Percentiles rank a stretch among this genome's conserved stretches.
phyloP scores from a whole-genome alignment of 2,113 vertebrate genomes.

The Chrysemys picta region DNA sequence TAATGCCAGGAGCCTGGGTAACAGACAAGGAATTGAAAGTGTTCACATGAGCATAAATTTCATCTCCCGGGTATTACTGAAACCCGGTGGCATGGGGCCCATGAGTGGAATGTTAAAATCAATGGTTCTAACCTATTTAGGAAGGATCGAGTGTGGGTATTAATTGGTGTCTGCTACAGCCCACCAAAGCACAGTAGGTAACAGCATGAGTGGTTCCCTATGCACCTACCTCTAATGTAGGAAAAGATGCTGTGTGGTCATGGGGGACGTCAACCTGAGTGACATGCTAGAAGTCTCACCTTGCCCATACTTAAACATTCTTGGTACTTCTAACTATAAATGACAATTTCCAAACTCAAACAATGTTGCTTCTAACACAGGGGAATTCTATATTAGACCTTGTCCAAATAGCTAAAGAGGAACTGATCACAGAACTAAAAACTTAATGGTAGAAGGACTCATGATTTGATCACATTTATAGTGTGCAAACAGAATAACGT shows the following conservation, averaged over 20 bases:
- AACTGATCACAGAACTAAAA: not conserved
- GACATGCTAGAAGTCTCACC: no score
- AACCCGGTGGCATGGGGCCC: not conserved
- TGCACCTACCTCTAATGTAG: no score
- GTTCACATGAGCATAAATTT: not conserved
- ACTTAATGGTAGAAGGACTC: not conserved
- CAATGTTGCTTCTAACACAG: not conserved
- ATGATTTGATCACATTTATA: not conserved
- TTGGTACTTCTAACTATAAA: not conserved
- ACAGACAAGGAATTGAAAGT: not conserved
- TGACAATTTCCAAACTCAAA: not conserved
- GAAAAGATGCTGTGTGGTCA: not conserved
- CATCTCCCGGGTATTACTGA: not conserved
- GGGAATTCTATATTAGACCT: not conserved
- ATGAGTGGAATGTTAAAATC: not conserved
- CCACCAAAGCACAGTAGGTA: not conserved
- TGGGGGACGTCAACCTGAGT: not conserved
- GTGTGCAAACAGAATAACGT: not conserved
- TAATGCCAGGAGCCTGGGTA: not conserved
- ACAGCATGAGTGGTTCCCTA: no score
- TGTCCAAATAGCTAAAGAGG: not conserved
- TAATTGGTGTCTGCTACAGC: not conserved
- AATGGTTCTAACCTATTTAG: not conserved
- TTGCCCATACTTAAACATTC: not conserved
- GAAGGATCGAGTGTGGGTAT: not conserved